Evolutionary conservation across 2,888 invertebrate genomes (phyloP).

Genomic region (Andrena bucephala): DNA sequence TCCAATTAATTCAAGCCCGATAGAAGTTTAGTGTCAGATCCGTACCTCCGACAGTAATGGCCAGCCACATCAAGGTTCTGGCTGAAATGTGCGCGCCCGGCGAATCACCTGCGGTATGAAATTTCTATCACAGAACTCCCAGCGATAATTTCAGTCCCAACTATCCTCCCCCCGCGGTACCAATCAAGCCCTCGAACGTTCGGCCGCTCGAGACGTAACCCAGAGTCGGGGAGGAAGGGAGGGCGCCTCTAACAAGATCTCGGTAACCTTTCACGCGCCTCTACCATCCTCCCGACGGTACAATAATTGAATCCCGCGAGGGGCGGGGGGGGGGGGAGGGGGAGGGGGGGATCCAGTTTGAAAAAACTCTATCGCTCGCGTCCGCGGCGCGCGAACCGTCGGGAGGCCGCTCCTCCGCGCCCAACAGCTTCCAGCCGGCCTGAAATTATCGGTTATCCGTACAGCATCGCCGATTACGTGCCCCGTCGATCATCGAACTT

Average conservation of each 20-base stretch:
- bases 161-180: not conserved
- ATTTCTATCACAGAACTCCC: no score
- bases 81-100: no score
- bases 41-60: no score
- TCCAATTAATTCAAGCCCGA: no score
- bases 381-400: conserved; percentile 21
- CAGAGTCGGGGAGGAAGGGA: not conserved
- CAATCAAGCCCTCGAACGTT: not conserved
- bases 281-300: conserved; percentile 6
- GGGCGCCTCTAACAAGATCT: conserved; percentile 32
- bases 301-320: conserved; percentile 49
- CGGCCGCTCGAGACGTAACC: not conserved
- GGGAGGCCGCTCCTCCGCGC: conserved; percentile 2
- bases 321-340: conserved; percentile 30
- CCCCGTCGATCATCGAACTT: conserved; percentile 64
- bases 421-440: conserved; percentile 43
- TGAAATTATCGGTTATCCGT: conserved; percentile 59
- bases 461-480: conserved; percentile 58
- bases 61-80: no score
- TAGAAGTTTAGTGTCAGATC: no score
- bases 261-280: conserved; percentile 43
- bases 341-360: conserved; percentile 53
- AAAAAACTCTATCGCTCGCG: conserved; percentile 30
- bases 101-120: conserved; percentile 1
- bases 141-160: no score